Percentiles rank a stretch among this genome's conserved stretches.
These are phyloP conservation scores for Silvanus unidentatus DNA, from an alignment of 2,888 invertebrate species.

Conservation along the genomic window DNA sequence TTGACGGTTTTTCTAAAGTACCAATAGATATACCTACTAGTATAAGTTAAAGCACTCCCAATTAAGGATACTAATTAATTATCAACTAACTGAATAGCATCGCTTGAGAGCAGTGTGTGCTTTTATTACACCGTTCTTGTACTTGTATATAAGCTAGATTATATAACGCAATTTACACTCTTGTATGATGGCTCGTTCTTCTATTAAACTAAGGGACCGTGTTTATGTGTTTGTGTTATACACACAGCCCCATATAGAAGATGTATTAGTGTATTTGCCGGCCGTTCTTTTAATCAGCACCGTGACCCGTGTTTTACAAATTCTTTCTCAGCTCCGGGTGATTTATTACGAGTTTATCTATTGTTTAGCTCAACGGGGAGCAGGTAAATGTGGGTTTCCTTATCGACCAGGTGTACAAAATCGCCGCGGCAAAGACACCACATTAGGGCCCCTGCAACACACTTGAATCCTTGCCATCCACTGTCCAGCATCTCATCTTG, in stretches of 20 bases:
- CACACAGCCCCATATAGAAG: no score
- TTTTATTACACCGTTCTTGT: not conserved
- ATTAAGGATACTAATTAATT: no score
- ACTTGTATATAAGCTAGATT: no score
- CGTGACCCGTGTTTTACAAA: slow-evolving; percentile 45
- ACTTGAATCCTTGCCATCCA: not conserved
- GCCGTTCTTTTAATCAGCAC: slow-evolving; percentile 45
- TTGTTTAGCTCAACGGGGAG: slow-evolving; percentile 42
- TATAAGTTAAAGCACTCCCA: no score
- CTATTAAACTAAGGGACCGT: not conserved
- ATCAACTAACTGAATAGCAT: no score
- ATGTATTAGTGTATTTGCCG: slow-evolving; percentile 22
- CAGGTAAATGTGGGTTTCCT: slow-evolving; percentile 32
- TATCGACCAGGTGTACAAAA: slow-evolving; percentile 28
- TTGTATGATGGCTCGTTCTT: no score
- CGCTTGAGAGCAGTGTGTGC: not conserved
- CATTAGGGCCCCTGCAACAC: not conserved
- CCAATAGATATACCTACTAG: no score
- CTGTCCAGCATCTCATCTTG: not conserved
- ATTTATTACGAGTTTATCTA: slow-evolving; percentile 45
- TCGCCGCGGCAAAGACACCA: slow-evolving; percentile 19
- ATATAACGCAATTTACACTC: not conserved
- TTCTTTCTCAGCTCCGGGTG: slow-evolving; percentile 44
- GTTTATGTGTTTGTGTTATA: slow-evolving; percentile 15
- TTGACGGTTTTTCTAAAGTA: no score